Evolutionary conservation across 2,113 vertebrate genomes (phyloP).

Genomic region (Suricata suricatta): DNA sequence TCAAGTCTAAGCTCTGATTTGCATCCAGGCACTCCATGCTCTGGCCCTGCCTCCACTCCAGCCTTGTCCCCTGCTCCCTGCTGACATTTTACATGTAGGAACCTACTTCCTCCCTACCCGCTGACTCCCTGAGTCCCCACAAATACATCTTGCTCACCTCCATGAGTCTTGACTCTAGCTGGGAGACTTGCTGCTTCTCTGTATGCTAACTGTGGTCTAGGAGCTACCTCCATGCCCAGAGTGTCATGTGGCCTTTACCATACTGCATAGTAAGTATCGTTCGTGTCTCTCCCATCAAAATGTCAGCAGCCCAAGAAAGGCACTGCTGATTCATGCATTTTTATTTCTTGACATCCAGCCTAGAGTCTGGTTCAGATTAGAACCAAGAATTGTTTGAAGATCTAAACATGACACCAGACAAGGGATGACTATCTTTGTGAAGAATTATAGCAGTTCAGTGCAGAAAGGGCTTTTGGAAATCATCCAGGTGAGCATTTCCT

Average conservation of each 20-base stretch:
- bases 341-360: neutral
- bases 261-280: too few species aligned
- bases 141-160: neutral
- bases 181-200: neutral
- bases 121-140: rapidly evolving
- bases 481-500: neutral
- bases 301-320: neutral
- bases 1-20: neutral
- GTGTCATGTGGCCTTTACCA: neutral
- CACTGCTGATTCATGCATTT: neutral
- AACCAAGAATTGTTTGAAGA: neutral
- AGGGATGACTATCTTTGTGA: neutral
- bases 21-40: neutral
- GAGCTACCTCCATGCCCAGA: neutral
- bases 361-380: neutral
- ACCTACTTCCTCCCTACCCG: neutral
- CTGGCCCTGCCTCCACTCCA: neutral
- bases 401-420: neutral
- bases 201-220: rapidly evolving
- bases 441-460: neutral
- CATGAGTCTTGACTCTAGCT: neutral
- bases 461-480: neutral
- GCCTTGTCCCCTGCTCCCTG: neutral
- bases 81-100: neutral
- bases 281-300: neutral